Evolutionary conservation across 2,113 vertebrate species (phyloP), one percentile per base, ranked within the genome.

Genomic region (Tamias sibiricus): DNA sequence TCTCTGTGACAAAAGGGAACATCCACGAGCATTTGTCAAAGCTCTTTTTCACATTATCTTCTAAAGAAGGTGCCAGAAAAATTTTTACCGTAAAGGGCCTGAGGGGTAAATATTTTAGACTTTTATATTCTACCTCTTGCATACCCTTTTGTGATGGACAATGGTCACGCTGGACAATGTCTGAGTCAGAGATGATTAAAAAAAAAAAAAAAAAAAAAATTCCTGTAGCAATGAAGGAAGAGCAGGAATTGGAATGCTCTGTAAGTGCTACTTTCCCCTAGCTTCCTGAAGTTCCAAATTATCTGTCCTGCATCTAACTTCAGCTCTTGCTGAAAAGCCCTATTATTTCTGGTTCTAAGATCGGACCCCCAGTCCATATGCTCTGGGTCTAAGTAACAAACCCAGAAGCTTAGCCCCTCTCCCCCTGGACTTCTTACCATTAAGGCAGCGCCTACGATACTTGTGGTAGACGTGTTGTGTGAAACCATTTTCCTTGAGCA

Each of bases 381-480:
- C 17, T 30, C 19, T 75, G 44, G 52, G n/a, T 35, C 19, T 20
- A 80, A 83, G 59, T 1, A 85, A 32, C 11, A 12, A 80, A 5
- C 54, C 24, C 42, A 62, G 40, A 90, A 52, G 52, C 16, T 35
- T 14, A 0, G 20, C 30, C n/a, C 66, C 0, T 42, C 8, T 6
- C 62, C n/a, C 37, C 2, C 24, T 24, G 9, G 6, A 64, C 30
- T 14, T 94, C 97, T 88, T 98, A 99, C 99, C 99, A 0, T 99
- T 99, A 96, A 99, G 99, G 99, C 99, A 99, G 98, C 99, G 99
- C 97, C 99, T 99, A 97, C 99, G 99, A 98, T 99, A 99, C 98
- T 99, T 99, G 99, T 99, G 99, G 99, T 99, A 99, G 95, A 99
- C 99, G 2, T 99, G 99, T 98, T 99, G 99, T 42, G 99, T 99